phyloP scores from a whole-genome alignment of 2,888 invertebrate genomes.

The Athalia circularis region DNA sequence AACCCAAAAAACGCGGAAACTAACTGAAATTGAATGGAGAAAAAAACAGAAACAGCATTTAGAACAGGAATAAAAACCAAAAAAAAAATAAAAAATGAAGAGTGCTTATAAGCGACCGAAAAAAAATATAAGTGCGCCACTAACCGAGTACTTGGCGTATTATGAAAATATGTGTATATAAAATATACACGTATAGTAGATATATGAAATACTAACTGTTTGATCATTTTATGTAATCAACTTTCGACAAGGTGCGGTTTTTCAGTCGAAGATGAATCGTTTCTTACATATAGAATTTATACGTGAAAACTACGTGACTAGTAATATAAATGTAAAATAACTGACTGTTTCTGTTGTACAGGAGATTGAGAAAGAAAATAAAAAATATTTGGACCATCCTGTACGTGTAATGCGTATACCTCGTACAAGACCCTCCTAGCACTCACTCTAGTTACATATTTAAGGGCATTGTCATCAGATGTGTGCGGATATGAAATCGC shows the following conservation, averaged over 20 bases:
- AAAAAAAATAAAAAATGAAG: not conserved
- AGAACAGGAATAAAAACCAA: not conserved
- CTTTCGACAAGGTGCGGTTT: slow-evolving; percentile 36
- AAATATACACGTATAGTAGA: not conserved
- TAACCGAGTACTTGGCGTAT: not conserved
- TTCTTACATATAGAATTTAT: no score
- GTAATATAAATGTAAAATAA: no score
- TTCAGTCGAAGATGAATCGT: slow-evolving; percentile 15
- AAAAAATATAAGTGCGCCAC: not conserved
- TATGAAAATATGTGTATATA: not conserved
- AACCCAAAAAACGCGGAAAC: not conserved
- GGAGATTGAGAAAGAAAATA: no score
- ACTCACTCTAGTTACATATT: slow-evolving; percentile 41
- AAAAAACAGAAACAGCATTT: no score
- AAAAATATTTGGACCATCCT: not conserved
- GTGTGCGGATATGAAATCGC: slow-evolving; percentile 20
- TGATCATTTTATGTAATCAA: no score
- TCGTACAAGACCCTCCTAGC: slow-evolving; percentile 15
- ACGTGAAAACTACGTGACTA: no score
- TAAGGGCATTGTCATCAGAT: slow-evolving; percentile 10
- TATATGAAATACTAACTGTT: not conserved
- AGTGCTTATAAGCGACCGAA: not conserved
- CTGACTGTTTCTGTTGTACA: no score
- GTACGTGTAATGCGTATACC: not conserved
- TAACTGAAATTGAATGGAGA: no score